Percentiles rank a stretch among this genome's conserved stretches.
These are phyloP conservation scores for Harpagus bidentatus DNA, from an alignment of 2,113 vertebrate species.

Conservation along the genomic window DNA sequence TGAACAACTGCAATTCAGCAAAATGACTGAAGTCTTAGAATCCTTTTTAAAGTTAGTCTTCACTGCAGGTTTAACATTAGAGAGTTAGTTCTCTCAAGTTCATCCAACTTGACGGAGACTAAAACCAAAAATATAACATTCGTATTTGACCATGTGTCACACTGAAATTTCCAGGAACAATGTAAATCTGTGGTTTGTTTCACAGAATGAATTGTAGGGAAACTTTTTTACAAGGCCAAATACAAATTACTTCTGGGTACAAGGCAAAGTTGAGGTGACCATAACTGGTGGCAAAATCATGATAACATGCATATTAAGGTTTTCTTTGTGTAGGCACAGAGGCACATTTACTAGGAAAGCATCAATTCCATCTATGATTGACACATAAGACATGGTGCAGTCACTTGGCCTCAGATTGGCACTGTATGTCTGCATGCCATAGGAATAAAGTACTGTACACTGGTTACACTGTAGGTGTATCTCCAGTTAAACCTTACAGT, in stretches of 20 bases:
- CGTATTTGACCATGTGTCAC: fast-evolving
- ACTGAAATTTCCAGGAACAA: neutral
- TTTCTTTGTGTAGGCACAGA: neutral
- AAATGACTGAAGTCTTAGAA: neutral
- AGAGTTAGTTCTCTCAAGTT: neutral
- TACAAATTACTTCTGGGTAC: neutral
- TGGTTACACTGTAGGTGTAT: neutral
- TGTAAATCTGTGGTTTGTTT: neutral
- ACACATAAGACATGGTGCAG: neutral
- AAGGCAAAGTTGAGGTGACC: neutral
- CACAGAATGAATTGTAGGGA: neutral
- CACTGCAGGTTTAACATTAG: neutral
- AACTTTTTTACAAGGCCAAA: neutral
- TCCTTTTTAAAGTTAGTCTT: neutral
- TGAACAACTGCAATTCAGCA: neutral
- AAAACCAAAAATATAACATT: neutral
- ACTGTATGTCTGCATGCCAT: neutral
- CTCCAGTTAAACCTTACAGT: neutral
- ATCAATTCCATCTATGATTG: neutral
- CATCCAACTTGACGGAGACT: neutral
- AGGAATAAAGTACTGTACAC: neutral
- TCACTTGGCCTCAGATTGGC: neutral
- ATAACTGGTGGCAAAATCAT: neutral
- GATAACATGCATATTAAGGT: neutral
- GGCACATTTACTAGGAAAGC: neutral